These are phyloP conservation scores for Aphelenchoides besseyi DNA, from an alignment of 1,140 invertebrate species.

Conservation along the genomic window DNA sequence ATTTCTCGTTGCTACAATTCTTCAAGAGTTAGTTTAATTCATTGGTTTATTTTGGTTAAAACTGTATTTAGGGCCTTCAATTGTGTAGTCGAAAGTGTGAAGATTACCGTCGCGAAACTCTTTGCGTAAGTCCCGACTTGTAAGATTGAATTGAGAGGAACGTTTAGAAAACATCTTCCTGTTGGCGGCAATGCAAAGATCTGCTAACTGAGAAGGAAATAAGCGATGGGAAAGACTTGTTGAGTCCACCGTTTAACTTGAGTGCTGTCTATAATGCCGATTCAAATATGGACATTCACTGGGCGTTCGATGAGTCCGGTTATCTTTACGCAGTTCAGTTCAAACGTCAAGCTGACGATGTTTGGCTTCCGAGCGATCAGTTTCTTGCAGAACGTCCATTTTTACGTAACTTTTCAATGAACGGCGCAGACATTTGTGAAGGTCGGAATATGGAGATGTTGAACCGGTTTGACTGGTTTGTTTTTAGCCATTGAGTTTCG, in stretches of 20 bases:
- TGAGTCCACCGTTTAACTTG: constrained; percentile 21
- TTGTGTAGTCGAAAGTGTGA: constrained; percentile 3
- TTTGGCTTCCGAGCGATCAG: not conserved
- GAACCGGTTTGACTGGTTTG: not conserved
- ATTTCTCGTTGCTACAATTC: constrained; percentile 8
- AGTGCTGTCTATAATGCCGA: constrained; percentile 23
- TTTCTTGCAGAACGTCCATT: constrained; percentile 18
- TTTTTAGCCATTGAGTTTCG: constrained; percentile 30
- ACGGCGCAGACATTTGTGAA: constrained; percentile 22
- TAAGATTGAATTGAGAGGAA: not conserved
- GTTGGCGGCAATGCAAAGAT: constrained; percentile 45
- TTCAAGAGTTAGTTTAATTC: constrained; percentile 2
- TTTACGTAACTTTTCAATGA: constrained; percentile 21
- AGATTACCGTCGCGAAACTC: constrained; percentile 10
- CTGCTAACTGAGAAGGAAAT: constrained; percentile 8
- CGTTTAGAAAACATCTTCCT: constrained; percentile 16
- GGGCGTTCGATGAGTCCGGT: not conserved
- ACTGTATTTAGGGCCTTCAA: constrained; percentile 19
- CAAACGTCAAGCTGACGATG: constrained; percentile 4
- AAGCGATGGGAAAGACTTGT: constrained; percentile 10
- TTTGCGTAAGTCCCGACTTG: constrained; percentile 20
- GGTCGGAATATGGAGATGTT: not conserved
- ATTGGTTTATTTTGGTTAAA: not conserved
- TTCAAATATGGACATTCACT: constrained; percentile 13
- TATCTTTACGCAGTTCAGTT: constrained; percentile 12